A percentile compares a stretch with the other conserved stretches of the same genome.
phyloP scores from a whole-genome alignment of 1,140 invertebrate species.

The Neodiprion fabricii region DNA sequence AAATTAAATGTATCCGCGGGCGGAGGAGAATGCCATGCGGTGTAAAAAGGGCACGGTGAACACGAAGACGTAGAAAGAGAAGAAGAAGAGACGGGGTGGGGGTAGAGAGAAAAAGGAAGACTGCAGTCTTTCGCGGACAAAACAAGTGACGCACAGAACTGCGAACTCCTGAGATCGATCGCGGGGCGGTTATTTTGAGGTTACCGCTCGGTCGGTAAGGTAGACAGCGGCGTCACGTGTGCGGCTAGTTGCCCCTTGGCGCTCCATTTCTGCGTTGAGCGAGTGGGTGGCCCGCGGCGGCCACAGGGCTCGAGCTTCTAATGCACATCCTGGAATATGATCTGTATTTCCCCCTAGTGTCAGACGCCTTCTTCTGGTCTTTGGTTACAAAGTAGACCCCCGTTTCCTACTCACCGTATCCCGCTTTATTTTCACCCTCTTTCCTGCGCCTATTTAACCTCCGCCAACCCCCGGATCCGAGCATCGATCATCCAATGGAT shows the following conservation, averaged over 20 bases:
- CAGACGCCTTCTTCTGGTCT: constrained; percentile 5
- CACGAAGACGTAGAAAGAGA: no score
- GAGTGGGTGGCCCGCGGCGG: constrained; percentile 15
- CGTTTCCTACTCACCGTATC: background rate
- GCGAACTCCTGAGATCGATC: background rate
- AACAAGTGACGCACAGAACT: no score
- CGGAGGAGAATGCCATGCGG: no score
- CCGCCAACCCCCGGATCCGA: background rate
- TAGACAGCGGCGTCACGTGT: background rate
- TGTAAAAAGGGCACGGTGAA: no score
- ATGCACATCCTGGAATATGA: constrained; percentile 20
- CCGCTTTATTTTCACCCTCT: background rate
- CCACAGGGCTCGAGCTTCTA: constrained; percentile 6
- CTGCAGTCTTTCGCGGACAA: no score
- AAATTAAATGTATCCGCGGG: background rate
- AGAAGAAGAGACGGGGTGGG: background rate
- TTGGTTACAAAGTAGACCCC: constrained; percentile 17
- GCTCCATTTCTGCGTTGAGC: background rate
- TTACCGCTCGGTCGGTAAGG: background rate
- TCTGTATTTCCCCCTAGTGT: background rate
- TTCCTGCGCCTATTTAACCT: background rate
- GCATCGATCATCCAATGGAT: no score
- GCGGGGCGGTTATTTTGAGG: background rate
- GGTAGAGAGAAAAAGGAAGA: no score
- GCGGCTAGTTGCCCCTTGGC: background rate